Conservation (phyloP, 2,888 invertebrate species). For the Ectemnius lituratus region DNA sequence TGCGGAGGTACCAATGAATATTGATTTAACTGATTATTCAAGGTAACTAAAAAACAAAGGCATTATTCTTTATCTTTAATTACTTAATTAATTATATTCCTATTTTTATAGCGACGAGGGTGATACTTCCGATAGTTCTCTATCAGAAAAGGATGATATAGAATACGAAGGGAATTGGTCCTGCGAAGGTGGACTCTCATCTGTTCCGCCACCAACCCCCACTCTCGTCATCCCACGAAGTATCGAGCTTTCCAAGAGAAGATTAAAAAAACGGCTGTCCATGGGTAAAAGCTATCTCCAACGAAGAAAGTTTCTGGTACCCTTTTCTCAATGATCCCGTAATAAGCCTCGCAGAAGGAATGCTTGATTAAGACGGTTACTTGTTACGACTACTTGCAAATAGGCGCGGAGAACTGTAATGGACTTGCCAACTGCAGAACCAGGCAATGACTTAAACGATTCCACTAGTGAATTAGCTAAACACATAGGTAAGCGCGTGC, state of each 20-base stretch:
- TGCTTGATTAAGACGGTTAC: background rate
- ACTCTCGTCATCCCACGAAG: constrained; percentile 76
- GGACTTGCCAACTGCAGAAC: constrained; percentile 83
- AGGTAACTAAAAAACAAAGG: constrained; percentile 80
- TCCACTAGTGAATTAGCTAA: constrained; percentile 29
- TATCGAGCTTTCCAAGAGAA: constrained; percentile 45
- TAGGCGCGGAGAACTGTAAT: constrained; percentile 76
- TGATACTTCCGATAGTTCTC: constrained; percentile 86
- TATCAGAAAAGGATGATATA: constrained; percentile 80
- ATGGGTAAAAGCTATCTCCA: constrained; percentile 54
- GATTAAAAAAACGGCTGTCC: constrained; percentile 49
- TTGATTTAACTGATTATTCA: constrained; percentile 91
- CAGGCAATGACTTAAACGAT: constrained; percentile 81
- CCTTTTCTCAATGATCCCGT: background rate
- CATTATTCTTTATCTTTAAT: background rate
- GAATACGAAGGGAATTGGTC: constrained; percentile 23
- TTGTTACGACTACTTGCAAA: background rate
- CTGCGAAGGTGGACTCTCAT: constrained; percentile 17
- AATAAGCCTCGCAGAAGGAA: background rate
- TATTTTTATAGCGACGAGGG: constrained; percentile 85
- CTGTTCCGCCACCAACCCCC: constrained; percentile 87
- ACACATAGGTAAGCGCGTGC: too few species aligned
- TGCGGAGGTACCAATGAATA: constrained; percentile 93
- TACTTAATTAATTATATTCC: background rate
- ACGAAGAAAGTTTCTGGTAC: constrained; percentile 59